Percentiles rank a stretch among this genome's conserved stretches.
Conservation (phyloP, 2,797 vertebrate species). For the Crax fasciolata region DNA sequence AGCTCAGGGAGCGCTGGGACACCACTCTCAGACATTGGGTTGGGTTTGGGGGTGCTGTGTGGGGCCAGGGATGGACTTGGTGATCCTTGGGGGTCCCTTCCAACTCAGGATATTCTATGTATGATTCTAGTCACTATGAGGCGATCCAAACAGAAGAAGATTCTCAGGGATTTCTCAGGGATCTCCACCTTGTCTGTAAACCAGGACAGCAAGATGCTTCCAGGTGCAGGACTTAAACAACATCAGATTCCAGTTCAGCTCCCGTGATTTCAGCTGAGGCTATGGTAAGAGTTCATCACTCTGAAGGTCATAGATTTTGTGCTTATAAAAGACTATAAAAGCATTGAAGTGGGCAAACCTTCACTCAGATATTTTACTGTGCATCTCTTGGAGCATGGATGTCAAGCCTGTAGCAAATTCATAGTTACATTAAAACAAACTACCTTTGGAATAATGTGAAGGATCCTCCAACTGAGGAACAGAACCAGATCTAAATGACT, state of each 20-base stretch:
- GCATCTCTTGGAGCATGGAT: not conserved
- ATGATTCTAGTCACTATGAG: not conserved
- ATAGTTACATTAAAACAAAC: not conserved
- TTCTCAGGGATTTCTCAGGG: not conserved
- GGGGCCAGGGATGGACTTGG: no score
- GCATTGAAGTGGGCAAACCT: not conserved
- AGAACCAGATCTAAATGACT: not conserved
- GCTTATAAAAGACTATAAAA: not conserved
- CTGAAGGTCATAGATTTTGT: not conserved
- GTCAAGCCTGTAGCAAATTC: not conserved
- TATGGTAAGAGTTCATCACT: not conserved
- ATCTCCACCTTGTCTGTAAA: not conserved
- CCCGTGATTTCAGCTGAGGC: not conserved
- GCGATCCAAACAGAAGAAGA: not conserved
- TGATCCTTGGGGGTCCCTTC: no score
- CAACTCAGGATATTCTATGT: no score
- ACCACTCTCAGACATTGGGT: no score
- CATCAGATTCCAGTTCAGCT: not conserved
- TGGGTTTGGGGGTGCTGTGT: no score
- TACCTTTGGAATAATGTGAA: not conserved
- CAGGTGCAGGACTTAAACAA: not conserved
- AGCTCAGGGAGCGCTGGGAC: no score
- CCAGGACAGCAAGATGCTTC: not conserved
- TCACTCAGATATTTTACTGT: not conserved
- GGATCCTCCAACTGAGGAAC: not conserved